phyloP scores from a whole-genome alignment of 1,140 invertebrate genomes.

The Aphis gossypii region DNA sequence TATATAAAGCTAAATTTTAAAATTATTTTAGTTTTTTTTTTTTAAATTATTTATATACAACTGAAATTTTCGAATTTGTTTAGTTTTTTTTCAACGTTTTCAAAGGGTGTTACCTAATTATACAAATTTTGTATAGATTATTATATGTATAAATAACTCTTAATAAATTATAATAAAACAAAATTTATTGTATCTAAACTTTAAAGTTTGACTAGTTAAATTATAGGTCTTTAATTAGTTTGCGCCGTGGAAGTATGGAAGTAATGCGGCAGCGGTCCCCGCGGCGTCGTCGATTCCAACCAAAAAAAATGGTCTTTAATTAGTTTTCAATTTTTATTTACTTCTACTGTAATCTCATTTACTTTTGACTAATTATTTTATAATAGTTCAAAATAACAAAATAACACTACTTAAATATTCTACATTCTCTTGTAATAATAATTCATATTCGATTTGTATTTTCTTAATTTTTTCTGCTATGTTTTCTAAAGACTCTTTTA shows the following conservation, averaged over 20 bases:
- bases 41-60: too few species aligned
- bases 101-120: constrained; percentile 70
- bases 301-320: constrained; percentile 69
- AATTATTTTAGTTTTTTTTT: too few species aligned
- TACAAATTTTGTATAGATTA: background rate
- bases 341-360: constrained; percentile 77
- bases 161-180: constrained; percentile 60
- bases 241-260: constrained; percentile 60
- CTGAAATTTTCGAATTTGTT: too few species aligned
- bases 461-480: constrained; percentile 76
- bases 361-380: constrained; percentile 68
- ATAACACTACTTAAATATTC: constrained; percentile 69
- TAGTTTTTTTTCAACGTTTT: constrained; percentile 67
- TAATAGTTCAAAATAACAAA: constrained; percentile 67
- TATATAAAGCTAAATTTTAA: too few species aligned
- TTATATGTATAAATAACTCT: background rate
- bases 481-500: constrained; percentile 64
- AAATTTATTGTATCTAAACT: constrained; percentile 63
- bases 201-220: constrained; percentile 71
- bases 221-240: constrained; percentile 75
- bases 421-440: constrained; percentile 72
- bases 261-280: too few species aligned
- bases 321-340: constrained; percentile 72
- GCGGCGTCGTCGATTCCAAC: too few species aligned
- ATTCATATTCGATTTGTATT: constrained; percentile 74